A percentile compares a stretch with the other conserved stretches of the same genome.
These are phyloP conservation scores for Mustela lutreola DNA, from an alignment of 2,113 vertebrate genomes.

Conservation along the genomic window DNA sequence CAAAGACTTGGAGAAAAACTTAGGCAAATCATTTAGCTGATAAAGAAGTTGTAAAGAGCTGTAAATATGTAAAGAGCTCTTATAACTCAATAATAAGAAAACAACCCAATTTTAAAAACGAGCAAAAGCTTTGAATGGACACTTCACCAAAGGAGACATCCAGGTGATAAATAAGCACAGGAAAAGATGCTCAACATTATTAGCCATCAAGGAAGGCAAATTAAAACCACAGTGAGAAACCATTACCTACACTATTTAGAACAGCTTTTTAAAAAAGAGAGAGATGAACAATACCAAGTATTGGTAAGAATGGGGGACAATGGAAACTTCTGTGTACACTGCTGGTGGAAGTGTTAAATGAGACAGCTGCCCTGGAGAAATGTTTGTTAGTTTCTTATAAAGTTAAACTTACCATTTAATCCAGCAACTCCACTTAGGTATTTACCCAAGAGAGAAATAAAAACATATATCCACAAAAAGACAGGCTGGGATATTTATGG, in stretches of 20 bases:
- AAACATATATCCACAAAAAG: conserved; percentile 22
- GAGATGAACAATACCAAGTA: neutral
- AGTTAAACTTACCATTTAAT: conserved; percentile 5
- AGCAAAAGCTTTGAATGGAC: neutral
- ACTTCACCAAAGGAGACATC: neutral
- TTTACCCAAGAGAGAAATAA: conserved; percentile 43
- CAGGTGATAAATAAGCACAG: neutral
- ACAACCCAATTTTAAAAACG: neutral
- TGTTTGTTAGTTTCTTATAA: conserved; percentile 1
- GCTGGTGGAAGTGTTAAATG: neutral
- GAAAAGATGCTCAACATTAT: neutral
- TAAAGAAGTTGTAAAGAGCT: neutral
- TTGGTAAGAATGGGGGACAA: neutral
- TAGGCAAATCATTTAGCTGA: neutral
- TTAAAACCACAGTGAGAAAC: conserved; percentile 21
- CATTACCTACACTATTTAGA: neutral
- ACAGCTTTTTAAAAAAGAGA: neutral
- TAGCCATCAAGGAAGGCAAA: neutral
- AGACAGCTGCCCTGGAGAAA: neutral
- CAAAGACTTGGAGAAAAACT: neutral
- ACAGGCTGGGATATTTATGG: conserved; percentile 23
- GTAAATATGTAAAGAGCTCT: neutral
- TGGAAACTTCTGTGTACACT: neutral
- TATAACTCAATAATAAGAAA: neutral
- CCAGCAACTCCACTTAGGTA: neutral